Evolutionary conservation across 2,113 vertebrate species (phyloP), one percentile per base, ranked within the genome.

Genomic region (Elephantulus edwardii): DNA sequence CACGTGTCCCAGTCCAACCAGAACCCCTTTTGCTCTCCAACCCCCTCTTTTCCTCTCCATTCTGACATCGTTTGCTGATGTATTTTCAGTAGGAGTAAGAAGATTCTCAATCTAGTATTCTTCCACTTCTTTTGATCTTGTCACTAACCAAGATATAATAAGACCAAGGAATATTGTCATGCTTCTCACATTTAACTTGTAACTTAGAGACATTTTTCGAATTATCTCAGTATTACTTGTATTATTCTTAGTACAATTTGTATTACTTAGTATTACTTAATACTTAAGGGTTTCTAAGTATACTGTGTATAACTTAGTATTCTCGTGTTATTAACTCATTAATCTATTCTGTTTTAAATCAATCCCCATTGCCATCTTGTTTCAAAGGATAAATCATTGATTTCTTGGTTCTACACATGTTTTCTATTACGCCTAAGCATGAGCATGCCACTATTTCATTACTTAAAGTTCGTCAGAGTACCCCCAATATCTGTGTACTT

Each of bases 261-360:
- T n/a, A n/a, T n/a, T n/a, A n/a, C n/a, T n/a, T n/a, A n/a, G n/a
- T n/a, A n/a, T n/a, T n/a, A n/a, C n/a, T n/a, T n/a, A n/a, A n/a
- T n/a, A n/a, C n/a, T n/a, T n/a, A n/a, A n/a, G n/a, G n/a, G n/a
- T n/a, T n/a, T n/a, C n/a, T n/a, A n/a, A n/a, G n/a, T n/a, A n/a
- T n/a, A n/a, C n/a, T n/a, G n/a, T n/a, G n/a, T n/a, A n/a, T n/a
- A n/a, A n/a, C n/a, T n/a, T n/a, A n/a, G n/a, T n/a, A n/a, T n/a
- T n/a, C n/a, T n/a, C n/a, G n/a, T n/a, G n/a, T 81, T 85, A 89
- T 78, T 94, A 85, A 84, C 6, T 84, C 33, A 83, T 68, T 33
- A 38, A 80, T 54, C 68, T 71, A 91, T 77, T 35, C 22, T n/a
- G 50, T 13, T 75, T 76, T 54, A 86, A 89, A 68, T 86, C 19